These are phyloP conservation scores for Chaetops frenatus DNA, from an alignment of 2,113 vertebrate species.

Conservation along the genomic window DNA sequence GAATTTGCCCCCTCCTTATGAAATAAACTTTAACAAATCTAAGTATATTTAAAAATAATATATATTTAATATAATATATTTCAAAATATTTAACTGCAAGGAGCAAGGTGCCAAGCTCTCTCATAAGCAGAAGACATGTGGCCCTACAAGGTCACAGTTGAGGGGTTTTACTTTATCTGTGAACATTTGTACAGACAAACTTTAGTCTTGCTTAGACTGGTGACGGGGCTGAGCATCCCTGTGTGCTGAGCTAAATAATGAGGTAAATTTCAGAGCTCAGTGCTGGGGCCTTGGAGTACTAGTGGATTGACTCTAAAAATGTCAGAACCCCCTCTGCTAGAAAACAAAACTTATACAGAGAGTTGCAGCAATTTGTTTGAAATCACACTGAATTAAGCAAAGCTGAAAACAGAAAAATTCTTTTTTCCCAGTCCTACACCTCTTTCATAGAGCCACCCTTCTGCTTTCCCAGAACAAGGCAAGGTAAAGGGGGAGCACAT, in stretches of 20 bases:
- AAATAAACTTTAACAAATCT: background rate
- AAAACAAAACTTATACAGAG: background rate
- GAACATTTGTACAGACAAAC: background rate
- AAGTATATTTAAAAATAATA: background rate
- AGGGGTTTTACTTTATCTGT: background rate
- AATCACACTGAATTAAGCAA: background rate
- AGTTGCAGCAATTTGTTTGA: background rate
- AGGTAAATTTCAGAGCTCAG: background rate
- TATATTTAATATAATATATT: background rate
- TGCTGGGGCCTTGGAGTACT: background rate
- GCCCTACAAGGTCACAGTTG: background rate
- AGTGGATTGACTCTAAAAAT: background rate
- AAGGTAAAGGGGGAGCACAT: background rate
- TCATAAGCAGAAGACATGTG: background rate
- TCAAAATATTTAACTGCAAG: background rate
- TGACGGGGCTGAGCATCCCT: background rate
- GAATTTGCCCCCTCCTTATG: background rate
- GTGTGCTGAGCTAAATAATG: background rate
- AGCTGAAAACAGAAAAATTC: background rate
- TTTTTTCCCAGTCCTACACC: background rate
- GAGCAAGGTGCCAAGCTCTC: background rate
- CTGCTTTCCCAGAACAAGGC: background rate
- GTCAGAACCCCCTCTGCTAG: background rate
- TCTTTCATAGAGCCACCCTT: background rate
- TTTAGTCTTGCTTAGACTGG: background rate